Conservation (phyloP, 1,140 invertebrate genomes). For the Drosophila repleta region DNA sequence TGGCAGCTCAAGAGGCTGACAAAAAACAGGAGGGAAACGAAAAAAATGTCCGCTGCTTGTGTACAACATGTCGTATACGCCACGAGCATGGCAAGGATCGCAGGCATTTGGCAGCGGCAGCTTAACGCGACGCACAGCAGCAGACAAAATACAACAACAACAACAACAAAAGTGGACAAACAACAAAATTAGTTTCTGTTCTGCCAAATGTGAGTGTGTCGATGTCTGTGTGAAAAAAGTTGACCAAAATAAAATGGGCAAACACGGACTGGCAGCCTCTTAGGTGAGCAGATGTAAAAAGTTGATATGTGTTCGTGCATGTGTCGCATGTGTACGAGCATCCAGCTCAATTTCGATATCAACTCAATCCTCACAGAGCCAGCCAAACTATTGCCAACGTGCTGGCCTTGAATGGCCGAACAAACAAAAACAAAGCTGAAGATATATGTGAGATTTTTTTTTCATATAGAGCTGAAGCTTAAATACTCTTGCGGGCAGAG, state of each 20-base stretch:
- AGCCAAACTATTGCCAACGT: constrained; percentile 25
- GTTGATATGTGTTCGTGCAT: constrained; percentile 23
- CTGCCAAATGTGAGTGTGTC: constrained; percentile 1
- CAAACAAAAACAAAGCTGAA: constrained; percentile 14
- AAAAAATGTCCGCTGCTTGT: constrained; percentile 50
- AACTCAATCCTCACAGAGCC: constrained; percentile 32
- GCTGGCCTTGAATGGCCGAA: constrained; percentile 42
- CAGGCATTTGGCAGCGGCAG: constrained; percentile 42
- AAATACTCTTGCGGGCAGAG: constrained; percentile 2
- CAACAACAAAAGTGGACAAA: constrained; percentile 31
- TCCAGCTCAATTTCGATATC: constrained; percentile 47
- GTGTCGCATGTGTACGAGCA: constrained; percentile 26
- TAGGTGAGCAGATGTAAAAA: constrained; percentile 45
- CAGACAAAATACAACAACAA: constrained; percentile 3
- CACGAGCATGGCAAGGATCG: constrained; percentile 44
- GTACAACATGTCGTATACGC: constrained; percentile 67
- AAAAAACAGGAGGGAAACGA: constrained; percentile 28
- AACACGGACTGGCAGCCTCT: constrained; percentile 13
- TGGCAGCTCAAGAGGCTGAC: constrained; percentile 41
- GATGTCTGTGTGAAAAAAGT: constrained; percentile 32
- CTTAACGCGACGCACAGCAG: constrained; percentile 24
- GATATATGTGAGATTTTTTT: no score
- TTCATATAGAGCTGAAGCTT: neutral
- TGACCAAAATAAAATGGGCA: constrained; percentile 40
- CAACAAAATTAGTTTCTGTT: constrained; percentile 64